Evolutionary conservation across 1,140 invertebrate species (phyloP), one percentile per base, ranked within the genome.

Genomic region (Halotydeus destructor): DNA sequence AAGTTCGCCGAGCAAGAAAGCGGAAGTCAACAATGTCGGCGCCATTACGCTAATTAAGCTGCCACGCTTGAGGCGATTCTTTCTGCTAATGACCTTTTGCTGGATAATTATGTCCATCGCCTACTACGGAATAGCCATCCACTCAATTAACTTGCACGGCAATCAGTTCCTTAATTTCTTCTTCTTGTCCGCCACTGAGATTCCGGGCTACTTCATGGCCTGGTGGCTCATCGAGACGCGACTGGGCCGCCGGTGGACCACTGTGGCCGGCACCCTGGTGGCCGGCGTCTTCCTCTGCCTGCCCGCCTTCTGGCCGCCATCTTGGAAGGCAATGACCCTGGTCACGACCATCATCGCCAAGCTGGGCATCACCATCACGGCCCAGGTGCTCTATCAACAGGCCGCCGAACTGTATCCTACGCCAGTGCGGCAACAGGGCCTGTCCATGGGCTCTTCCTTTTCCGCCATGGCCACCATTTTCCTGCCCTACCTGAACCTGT

Each of bases 151-250:
- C 37, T 46, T 56, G 5, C 45, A 52, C 14, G 52, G 49, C 6
- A 50, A 54, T 40, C 50, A 69, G 50, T 75, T 78, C 55, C 55
- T 69, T 5, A 75, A 76, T 57, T 78, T 77, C 50, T 64, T 71
- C 41, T 62, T 68, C 47, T 67, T 74, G 51, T 47, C 48, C 8
- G 39, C 44, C 1, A 49, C 52, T 4, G 53, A 54, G 23, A 32
- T 53, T 8, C 50, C 52, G 5, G 42, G 52, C 5, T 51, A 49
- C 19, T 39, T 53, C 18, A 9, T 54, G 5, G 50, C 41, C 9
- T 42, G 47, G 24, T 41, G 46, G 11, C 18, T 54, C 27, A 50
- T 54, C 46, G 50, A 54, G n/a, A 44, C 33, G 26, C 51, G 46
- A 38, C 14, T 50, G 12, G 58, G 58, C 1, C 37, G 58, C 14